Conservation (phyloP, 1,140 invertebrate genomes). For the Drosophila fuyamai region DNA sequence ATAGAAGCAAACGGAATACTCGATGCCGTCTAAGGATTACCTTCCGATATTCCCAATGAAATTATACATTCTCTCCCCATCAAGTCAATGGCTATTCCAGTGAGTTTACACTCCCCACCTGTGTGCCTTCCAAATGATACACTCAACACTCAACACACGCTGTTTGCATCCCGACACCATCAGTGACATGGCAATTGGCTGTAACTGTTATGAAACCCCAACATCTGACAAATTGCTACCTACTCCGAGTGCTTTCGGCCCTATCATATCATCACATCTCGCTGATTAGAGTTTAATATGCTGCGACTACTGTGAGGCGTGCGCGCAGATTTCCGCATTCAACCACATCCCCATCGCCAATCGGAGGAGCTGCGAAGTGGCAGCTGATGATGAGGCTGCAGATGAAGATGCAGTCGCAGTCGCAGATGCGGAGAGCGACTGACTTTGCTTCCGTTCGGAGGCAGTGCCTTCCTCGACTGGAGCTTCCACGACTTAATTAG, state of each 20-base stretch:
- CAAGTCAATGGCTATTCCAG: slow-evolving; percentile 15
- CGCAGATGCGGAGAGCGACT: slow-evolving; percentile 36
- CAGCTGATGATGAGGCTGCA: slow-evolving; percentile 36
- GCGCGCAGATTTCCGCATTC: slow-evolving; percentile 70
- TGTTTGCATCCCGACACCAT: slow-evolving; percentile 43
- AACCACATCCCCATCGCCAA: slow-evolving; percentile 51
- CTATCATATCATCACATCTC: slow-evolving; percentile 73
- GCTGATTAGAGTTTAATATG: slow-evolving; percentile 68
- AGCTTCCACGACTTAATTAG: slow-evolving; percentile 62
- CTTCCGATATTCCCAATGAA: slow-evolving; percentile 15
- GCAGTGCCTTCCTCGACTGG: slow-evolving; percentile 9
- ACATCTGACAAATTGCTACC: slow-evolving; percentile 69
- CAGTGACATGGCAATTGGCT: slow-evolving; percentile 57
- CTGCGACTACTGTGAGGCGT: slow-evolving; percentile 48
- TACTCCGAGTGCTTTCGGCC: slow-evolving; percentile 40
- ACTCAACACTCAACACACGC: slow-evolving; percentile 5
- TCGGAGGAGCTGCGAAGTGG: slow-evolving; percentile 21
- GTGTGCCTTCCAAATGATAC: slow-evolving; percentile 34
- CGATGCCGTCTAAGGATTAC: slow-evolving; percentile 13
- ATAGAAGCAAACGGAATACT: neutral
- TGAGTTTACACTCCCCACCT: slow-evolving; percentile 40
- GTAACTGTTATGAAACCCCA: slow-evolving; percentile 67
- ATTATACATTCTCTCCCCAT: slow-evolving; percentile 8
- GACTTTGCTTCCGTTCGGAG: slow-evolving; percentile 58
- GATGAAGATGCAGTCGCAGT: slow-evolving; percentile 34